These are phyloP conservation scores for Mormyrops boulengeri DNA, from an alignment of 2,797 vertebrate genomes.

Conservation along the genomic window DNA sequence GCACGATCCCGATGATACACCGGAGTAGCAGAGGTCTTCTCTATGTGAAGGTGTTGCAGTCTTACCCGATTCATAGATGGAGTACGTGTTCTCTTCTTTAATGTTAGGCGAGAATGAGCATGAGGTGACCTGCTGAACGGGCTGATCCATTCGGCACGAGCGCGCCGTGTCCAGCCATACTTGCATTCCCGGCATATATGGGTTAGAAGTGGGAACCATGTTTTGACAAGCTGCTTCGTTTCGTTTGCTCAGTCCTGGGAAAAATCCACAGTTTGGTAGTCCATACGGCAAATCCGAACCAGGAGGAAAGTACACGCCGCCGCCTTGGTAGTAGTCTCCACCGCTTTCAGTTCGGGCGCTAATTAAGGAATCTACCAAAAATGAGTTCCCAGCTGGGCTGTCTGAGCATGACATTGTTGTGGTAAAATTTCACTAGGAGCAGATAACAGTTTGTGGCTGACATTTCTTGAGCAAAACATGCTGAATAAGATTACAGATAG, in stretches of 20 bases:
- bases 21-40: slow-evolving; percentile 75
- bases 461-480: slow-evolving; percentile 99
- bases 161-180: slow-evolving; percentile 87
- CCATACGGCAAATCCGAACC: slow-evolving; percentile 88
- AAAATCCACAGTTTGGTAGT: slow-evolving; percentile 85
- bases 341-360: slow-evolving; percentile 81
- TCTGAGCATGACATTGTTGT: slow-evolving; percentile 98
- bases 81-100: slow-evolving; percentile 94
- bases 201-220: slow-evolving; percentile 70
- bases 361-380: slow-evolving; percentile 96
- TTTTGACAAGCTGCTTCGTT: slow-evolving; percentile 73
- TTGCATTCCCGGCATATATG: slow-evolving; percentile 85
- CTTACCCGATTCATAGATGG: slow-evolving; percentile 92
- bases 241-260: slow-evolving; percentile 81
- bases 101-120: slow-evolving; percentile 89
- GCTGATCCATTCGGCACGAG: slow-evolving; percentile 82
- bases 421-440: slow-evolving; percentile 94
- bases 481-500: slow-evolving; percentile 99
- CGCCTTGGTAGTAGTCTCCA: slow-evolving; percentile 80
- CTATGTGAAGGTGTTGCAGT: slow-evolving; percentile 76
- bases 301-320: slow-evolving; percentile 82
- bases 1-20: slow-evolving; percentile 70
- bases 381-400: slow-evolving; percentile 90
- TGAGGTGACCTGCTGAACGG: slow-evolving; percentile 72
- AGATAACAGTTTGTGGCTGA: slow-evolving; percentile 98